Evolutionary conservation across 2,888 invertebrate species (phyloP), one percentile per base, ranked within the genome.

Genomic region (Tridacna gigas): DNA sequence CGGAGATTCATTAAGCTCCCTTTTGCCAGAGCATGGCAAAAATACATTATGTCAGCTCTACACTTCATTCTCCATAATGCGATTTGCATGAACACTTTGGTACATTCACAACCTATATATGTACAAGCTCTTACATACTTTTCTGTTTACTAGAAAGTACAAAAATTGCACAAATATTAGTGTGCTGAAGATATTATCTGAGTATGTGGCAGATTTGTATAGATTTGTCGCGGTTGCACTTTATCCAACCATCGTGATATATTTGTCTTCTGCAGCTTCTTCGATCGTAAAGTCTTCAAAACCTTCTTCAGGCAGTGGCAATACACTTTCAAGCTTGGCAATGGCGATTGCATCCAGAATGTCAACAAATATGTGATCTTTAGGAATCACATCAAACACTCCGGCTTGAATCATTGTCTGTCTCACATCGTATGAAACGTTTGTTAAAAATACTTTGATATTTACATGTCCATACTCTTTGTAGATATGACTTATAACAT

Each of bases 191-290:
- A 37, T 37, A 37, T 37, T 37, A 37, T 37, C 37, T 37, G 37
- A 37, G 37, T 37, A 37, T 37, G 7, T 37, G 37, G 37, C 37
- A 37, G 37, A 37, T 37, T 37, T 2, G 37, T 37, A 37, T 37
- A 37, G 37, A 37, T 37, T 37, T 37, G 37, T 37, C 37, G 37
- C 7, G 2, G 3, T 37, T 37, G 37, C 37, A 37, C 37, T 56
- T 56, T 20, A 56, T 20, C 65, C 77, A 76, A 91, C 86, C 67
- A 86, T 88, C 26, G 91, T 91, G 37, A 92, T 84, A 71, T 92
- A 92, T 37, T 91, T 92, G 74, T 92, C 91, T 83, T 93, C 93
- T 0, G 85, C 91, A 0, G 93, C 93, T 75, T 93, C 93, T 28
- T 92, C 92, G 51, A 91, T 89, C 0, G 91, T 89, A 75, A 92